Base-by-base conservation (phyloP, 1,140 invertebrate species). In the Campoletis sonorensis region DNA sequence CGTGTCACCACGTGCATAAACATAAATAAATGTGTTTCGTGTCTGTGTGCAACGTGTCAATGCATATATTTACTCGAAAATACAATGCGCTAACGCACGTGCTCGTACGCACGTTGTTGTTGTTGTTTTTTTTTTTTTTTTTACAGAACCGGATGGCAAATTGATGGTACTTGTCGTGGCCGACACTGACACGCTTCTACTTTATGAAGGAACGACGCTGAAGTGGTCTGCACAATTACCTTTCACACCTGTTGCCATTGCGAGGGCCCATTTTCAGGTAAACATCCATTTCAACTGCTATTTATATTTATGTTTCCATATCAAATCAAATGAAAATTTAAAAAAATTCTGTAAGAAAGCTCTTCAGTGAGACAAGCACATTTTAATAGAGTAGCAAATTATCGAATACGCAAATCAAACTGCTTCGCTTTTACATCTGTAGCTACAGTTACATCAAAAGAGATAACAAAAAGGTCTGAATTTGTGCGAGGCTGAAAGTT, bases 211-310 rank as follows among this genome's bases (percentile, higher is more conserved):
- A 79, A 95, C 95, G 37, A 94, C 94, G 16, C 90, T 98, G 45
- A 94, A 95, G 86, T 98, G 97, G 98, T 96, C 96, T 30, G 96
- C 97, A 21, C 96, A 97, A 89, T 89, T 98, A 45, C 93, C 96
- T 49, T 94, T 95, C 87, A 89, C 93, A 73, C 96, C 96, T 16
- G 94, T 97, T 49, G 92, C 94, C 23, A 91, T 98, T 79, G 90
- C 93, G 80, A 92, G 94, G 84, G 94, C 93, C 37, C 94, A 92
- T 81, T 92, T 95, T 80, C 88, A 92, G 93, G 95, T 93, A 92
- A 88, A 84, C 73, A 13, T 64, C 26, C 67, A 26, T 73, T 67
- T 78, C 23, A 79, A 18, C 4, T 4, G 7, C 67, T 70, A 18
- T 33, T n/a, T 70, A 18, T 23, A 70, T 33, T 18, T 33, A 70